These are phyloP conservation scores for Phyllotis vaccarum DNA, from an alignment of 2,797 vertebrate genomes.

Conservation along the genomic window DNA sequence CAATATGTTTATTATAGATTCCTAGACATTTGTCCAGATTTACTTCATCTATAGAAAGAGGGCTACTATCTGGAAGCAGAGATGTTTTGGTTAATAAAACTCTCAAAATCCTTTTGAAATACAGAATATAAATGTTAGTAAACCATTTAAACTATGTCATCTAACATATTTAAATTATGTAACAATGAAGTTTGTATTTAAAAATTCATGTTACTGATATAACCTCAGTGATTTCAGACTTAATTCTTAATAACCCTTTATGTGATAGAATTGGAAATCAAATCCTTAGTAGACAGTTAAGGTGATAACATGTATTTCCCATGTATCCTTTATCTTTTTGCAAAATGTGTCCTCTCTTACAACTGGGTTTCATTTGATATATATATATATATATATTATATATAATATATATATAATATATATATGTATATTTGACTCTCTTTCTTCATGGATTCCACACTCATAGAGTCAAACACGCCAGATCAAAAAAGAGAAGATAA, in stretches of 20 bases:
- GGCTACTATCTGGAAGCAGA: background rate
- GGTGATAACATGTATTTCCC: background rate
- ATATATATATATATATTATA: no score
- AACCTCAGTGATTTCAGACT: slow-evolving; percentile 8
- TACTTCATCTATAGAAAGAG: background rate
- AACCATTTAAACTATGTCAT: slow-evolving; percentile 46
- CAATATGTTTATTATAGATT: background rate
- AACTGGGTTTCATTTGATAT: background rate
- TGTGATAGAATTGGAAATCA: background rate
- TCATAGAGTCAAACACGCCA: background rate
- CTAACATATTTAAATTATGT: background rate
- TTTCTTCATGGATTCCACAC: background rate
- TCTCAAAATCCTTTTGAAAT: background rate
- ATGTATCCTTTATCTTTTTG: background rate
- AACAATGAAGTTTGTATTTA: background rate
- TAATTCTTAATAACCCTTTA: slow-evolving; percentile 24
- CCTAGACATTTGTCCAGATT: background rate
- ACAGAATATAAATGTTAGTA: slow-evolving; percentile 20
- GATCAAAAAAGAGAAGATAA: background rate
- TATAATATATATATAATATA: no score
- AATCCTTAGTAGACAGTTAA: slow-evolving; percentile 12
- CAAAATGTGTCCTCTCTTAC: background rate
- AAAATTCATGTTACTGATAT: background rate
- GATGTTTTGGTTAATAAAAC: slow-evolving; percentile 32
- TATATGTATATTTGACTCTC: no score